Evolutionary conservation across 2,888 invertebrate genomes (phyloP).

Genomic region (Drosophila rellima): DNA sequence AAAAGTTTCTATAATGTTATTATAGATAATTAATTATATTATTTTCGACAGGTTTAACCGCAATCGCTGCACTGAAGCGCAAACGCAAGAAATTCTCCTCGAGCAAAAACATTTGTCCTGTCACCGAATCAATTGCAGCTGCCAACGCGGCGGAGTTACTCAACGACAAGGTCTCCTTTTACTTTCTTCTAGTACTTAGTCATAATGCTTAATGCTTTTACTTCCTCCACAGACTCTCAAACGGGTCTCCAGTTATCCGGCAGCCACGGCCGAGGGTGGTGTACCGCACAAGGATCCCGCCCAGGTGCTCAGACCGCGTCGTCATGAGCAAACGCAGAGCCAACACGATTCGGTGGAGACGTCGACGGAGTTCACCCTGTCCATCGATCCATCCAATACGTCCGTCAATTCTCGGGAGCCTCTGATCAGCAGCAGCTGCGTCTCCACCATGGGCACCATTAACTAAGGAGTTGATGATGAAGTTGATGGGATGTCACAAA

Average conservation of each 20-base stretch:
- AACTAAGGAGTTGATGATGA: slow-evolving; percentile 39
- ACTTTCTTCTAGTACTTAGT: rapidly evolving
- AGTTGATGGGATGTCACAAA: not conserved
- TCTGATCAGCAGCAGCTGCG: slow-evolving; percentile 86
- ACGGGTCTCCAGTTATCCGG: slow-evolving; percentile 91
- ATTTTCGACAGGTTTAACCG: slow-evolving; percentile 84
- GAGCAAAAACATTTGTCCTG: slow-evolving; percentile 89
- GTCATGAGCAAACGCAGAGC: slow-evolving; percentile 88
- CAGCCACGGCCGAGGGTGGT: slow-evolving; percentile 85
- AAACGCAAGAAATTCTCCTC: slow-evolving; percentile 94
- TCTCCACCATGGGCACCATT: slow-evolving; percentile 75
- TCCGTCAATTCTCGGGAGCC: slow-evolving; percentile 88
- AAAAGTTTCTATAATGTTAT: too few relatives aligned
- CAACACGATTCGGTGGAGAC: slow-evolving; percentile 88
- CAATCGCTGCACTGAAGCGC: slow-evolving; percentile 91
- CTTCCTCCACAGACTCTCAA: slow-evolving; percentile 87
- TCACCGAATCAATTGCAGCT: slow-evolving; percentile 85
- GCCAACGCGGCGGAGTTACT: slow-evolving; percentile 71
- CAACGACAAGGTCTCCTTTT: slow-evolving; percentile 78
- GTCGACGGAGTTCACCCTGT: slow-evolving; percentile 83
- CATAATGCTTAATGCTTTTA: not conserved
- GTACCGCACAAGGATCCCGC: slow-evolving; percentile 83
- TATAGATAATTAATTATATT: not conserved
- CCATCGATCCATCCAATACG: slow-evolving; percentile 84
- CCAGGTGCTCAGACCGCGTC: slow-evolving; percentile 85